phyloP scores from a whole-genome alignment of 2,888 invertebrate species.

The Chalcosyrphus nemorum region DNA sequence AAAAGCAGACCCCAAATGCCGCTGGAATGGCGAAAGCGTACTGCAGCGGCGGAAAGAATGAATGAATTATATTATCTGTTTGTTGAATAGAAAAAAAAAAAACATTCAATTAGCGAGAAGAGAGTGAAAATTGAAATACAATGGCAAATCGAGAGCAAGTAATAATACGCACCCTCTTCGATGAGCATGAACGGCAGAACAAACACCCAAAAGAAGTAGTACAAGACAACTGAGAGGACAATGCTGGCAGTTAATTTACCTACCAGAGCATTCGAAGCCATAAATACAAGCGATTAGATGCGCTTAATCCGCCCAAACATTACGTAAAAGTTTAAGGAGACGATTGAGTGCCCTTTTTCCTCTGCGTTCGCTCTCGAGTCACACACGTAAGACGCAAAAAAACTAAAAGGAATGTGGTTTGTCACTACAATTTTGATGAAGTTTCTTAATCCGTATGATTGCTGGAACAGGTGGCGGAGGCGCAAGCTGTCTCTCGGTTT shows the following conservation, averaged over 20 bases:
- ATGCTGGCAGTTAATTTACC: constrained; percentile 85
- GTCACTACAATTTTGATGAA: no score
- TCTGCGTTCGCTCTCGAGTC: background rate
- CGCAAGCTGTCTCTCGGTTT: no score
- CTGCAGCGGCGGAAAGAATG: constrained; percentile 83
- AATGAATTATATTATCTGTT: constrained; percentile 83
- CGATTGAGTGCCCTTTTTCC: constrained; percentile 1
- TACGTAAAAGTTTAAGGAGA: constrained; percentile 64
- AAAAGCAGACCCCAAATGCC: constrained; percentile 85
- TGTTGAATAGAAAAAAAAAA: no score
- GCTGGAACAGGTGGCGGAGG: constrained; percentile 39
- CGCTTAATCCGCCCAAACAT: constrained; percentile 38
- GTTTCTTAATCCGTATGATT: constrained; percentile 1
- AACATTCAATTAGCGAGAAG: constrained; percentile 55
- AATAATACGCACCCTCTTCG: constrained; percentile 84
- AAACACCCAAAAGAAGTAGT: constrained; percentile 87
- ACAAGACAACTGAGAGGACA: constrained; percentile 83
- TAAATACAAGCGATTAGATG: constrained; percentile 76
- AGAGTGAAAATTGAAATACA: constrained; percentile 27
- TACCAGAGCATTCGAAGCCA: constrained; percentile 84
- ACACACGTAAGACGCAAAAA: no score
- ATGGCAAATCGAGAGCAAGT: background rate
- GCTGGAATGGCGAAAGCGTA: constrained; percentile 85
- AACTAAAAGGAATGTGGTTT: constrained; percentile 39
- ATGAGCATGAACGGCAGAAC: constrained; percentile 87